Conservation (phyloP, 2,113 vertebrate species). For the Manacus vitellinus region DNA sequence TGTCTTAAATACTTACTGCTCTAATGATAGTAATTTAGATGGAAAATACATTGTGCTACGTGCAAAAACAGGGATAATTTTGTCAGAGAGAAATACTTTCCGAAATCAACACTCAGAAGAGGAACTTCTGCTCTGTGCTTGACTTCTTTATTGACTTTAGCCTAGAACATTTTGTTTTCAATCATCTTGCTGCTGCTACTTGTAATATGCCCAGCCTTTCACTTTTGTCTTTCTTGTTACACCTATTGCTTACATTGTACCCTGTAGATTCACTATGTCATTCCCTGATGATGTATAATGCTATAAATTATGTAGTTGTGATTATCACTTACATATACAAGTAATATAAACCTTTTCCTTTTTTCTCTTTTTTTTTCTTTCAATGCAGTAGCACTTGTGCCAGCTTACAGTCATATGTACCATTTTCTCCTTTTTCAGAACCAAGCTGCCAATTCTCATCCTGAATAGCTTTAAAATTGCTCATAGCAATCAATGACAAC, state of each 20-base stretch:
- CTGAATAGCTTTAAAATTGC: constrained; percentile 84
- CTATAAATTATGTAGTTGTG: neutral
- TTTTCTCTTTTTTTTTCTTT: neutral
- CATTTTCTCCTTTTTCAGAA: constrained; percentile 71
- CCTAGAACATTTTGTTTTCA: constrained; percentile 6
- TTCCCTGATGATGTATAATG: constrained; percentile 19
- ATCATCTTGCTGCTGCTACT: neutral
- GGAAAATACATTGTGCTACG: neutral
- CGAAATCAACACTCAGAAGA: neutral
- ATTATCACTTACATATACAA: constrained; percentile 57
- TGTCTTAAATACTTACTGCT: neutral
- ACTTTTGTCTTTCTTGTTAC: constrained; percentile 30
- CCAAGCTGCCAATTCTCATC: constrained; percentile 76
- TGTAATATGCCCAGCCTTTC: neutral
- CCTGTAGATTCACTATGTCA: constrained; percentile 9
- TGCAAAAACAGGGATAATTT: neutral
- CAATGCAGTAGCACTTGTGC: constrained; percentile 37
- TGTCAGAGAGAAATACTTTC: neutral
- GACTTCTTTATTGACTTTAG: neutral
- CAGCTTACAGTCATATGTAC: constrained; percentile 56
- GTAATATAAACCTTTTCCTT: constrained; percentile 23
- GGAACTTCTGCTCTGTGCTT: neutral
- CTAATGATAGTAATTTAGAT: neutral
- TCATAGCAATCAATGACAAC: constrained; percentile 83
- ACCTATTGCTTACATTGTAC: neutral